Evolutionary conservation across 2,888 invertebrate genomes (phyloP).

Genomic region (Ochropleura plecta): DNA sequence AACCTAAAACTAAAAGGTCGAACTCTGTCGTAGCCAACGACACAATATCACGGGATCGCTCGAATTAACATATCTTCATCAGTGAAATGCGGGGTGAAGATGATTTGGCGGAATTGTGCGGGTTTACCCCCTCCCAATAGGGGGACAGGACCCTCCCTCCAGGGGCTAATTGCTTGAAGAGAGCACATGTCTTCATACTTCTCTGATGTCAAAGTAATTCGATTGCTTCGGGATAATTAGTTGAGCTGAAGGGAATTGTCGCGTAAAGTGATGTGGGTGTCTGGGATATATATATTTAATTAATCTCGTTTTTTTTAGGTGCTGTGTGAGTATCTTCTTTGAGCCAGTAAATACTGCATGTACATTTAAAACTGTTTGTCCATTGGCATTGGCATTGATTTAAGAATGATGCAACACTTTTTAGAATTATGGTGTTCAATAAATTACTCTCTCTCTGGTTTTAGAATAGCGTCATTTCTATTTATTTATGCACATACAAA

Average conservation of each 20-base stretch:
- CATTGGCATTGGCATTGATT: neutral
- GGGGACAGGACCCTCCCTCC: slow-evolving; percentile 60
- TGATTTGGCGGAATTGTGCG: slow-evolving; percentile 84
- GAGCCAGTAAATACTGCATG: neutral
- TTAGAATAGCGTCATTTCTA: neutral
- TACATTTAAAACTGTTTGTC: neutral
- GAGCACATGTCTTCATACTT: slow-evolving; percentile 85
- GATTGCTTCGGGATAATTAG: slow-evolving; percentile 85
- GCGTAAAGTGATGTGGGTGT: slow-evolving; percentile 40
- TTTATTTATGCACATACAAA: neutral
- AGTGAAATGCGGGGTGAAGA: slow-evolving; percentile 86
- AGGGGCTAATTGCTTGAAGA: slow-evolving; percentile 81
- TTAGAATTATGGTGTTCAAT: neutral
- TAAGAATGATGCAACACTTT: neutral
- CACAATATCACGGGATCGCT: slow-evolving; percentile 76
- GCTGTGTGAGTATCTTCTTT: neutral
- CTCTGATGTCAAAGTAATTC: slow-evolving; percentile 85
- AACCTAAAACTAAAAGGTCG: slow-evolving; percentile 70
- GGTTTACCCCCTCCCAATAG: slow-evolving; percentile 58
- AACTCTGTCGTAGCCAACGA: slow-evolving; percentile 55
- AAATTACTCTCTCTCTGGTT: neutral
- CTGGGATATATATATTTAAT: slow-evolving; percentile 5
- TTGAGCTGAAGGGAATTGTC: slow-evolving; percentile 54
- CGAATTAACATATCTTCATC: slow-evolving; percentile 88
- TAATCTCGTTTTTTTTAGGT: neutral